Base-by-base conservation (phyloP, 1,140 invertebrate species). In the Eriosoma lanigerum region DNA sequence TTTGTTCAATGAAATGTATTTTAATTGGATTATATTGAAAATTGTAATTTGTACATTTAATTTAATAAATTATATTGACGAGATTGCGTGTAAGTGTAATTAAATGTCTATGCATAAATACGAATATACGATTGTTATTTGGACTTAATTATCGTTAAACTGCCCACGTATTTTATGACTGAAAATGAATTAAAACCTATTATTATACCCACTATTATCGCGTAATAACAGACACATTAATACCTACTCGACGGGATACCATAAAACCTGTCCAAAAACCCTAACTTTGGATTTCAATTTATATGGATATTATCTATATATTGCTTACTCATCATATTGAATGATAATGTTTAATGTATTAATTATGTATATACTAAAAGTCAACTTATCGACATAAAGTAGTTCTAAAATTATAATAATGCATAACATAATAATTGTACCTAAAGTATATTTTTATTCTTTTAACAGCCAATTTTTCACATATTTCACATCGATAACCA, bases 161-260 rank as follows among this genome's bases (percentile, higher is more conserved):
- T 64, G 38, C 19, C 32, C 19, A 64, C 62, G 32, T 38, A 64
- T 3, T 64, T 64, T 38, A 64, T 44, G 32, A 38, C 29, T 38
- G 19, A 29, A 64, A 64, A 44, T 64, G 38, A 64, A 64, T 64
- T 29, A 38, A 64, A 9, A 44, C 38, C 29, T 64, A 64, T 64
- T 64, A 64, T 64, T 38, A 64, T 21, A 64, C 19, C 17, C 8
- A 64, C 62, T 38, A 38, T 64, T 64, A 64, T 64, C 62, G 62
- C 10, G 32, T 64, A 64, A 64, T 38, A 64, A 64, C 32, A 64
- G 62, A 64, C 17, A 38, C 62, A 64, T 38, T 64, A 38, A n/a
- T 64, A 38, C 19, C 32, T n/a, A 44, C 19, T 38, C 29, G 32
- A 29, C n/a, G n/a, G n/a, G 32, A 64, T 64, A 19, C 62, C 32